Base-by-base conservation (phyloP, 2,797 vertebrate genomes). In the Neoniphon sammara region DNA sequence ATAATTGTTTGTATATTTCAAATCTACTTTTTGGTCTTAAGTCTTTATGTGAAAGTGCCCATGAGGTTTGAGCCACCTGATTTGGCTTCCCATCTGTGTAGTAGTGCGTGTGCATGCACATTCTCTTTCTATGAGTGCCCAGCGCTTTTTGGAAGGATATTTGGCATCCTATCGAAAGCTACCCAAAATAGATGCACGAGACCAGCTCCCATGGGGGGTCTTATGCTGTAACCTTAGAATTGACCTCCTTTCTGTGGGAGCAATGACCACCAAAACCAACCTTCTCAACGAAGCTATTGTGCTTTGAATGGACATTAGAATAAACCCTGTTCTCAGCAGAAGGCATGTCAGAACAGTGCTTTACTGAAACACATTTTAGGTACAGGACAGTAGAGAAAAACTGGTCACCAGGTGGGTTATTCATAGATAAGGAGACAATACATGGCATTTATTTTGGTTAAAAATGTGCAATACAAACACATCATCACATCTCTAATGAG, bases 201-300 rank as follows among this genome's bases (percentile, higher is more conserved):
- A 21, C 54, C 3, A 23, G 18, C 23, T 46, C 59, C 20, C 15
- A 3, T 56, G 12, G 21, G 56, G 59, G 55, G 46, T 62, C 53
- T 34, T n/a, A 53, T 23, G 14, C 12, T 36, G 69, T 70, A 67
- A 84, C 61, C 27, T 66, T 75, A 81, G 62, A 52, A 25, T 59
- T 79, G 65, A 77, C 83, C 66, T 49, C 67, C 72, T 49, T 72
- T 15, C 34, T 46, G 34, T 36, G n/a, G 14, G 11, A 6, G 21
- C 20, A 61, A 1, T 17, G 17, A 60, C 36, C 17, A 59, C 57
- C 17, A 57, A 61, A 61, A 67, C 7, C 21, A 8, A 30, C 5
- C 25, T 54, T 54, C 21, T 27, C 12, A 2, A 4, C 4, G 14
- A 14, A 42, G 39, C 39, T 9, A 2, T 49, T 3, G 2, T 53